Conservation (phyloP, 2,888 invertebrate genomes). For the Zygothrica quintamaculata region DNA sequence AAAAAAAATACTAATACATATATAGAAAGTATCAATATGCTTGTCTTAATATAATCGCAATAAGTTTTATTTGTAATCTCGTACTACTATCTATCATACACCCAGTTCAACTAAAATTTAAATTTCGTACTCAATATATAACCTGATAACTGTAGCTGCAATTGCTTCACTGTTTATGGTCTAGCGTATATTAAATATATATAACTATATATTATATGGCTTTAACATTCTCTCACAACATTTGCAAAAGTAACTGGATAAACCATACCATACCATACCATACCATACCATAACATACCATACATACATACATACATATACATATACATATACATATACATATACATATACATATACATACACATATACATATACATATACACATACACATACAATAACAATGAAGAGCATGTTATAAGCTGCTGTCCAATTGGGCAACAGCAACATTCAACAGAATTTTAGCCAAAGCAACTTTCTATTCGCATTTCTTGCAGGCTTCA, state of each 20-base stretch:
- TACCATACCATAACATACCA: constrained; percentile 10
- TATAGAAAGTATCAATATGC: constrained; percentile 50
- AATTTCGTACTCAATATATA: constrained; percentile 29
- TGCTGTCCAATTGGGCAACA: constrained; percentile 49
- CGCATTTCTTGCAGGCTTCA: constrained; percentile 82
- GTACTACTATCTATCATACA: too few relatives aligned
- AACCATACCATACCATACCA: constrained; percentile 10
- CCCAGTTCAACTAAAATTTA: constrained; percentile 28
- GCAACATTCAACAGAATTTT: constrained; percentile 56
- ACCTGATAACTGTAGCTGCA: constrained; percentile 54
- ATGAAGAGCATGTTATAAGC: constrained; percentile 59
- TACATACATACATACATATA: constrained; percentile 17
- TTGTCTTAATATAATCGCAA: constrained; percentile 54
- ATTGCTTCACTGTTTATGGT: constrained; percentile 58
- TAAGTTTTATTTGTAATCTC: constrained; percentile 56
- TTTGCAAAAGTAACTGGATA: constrained; percentile 31
- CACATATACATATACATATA: constrained; percentile 20
- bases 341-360: constrained; percentile 8
- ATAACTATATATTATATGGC: constrained; percentile 40
- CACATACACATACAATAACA: constrained; percentile 24
- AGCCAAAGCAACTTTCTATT: constrained; percentile 73
- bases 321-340: constrained; percentile 7
- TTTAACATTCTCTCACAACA: constrained; percentile 61
- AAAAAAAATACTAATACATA: constrained; percentile 2
- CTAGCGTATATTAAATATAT: constrained; percentile 39